Evolutionary conservation across 2,113 vertebrate genomes (phyloP), one percentile per base, ranked within the genome.

Genomic region (Podiceps cristatus): DNA sequence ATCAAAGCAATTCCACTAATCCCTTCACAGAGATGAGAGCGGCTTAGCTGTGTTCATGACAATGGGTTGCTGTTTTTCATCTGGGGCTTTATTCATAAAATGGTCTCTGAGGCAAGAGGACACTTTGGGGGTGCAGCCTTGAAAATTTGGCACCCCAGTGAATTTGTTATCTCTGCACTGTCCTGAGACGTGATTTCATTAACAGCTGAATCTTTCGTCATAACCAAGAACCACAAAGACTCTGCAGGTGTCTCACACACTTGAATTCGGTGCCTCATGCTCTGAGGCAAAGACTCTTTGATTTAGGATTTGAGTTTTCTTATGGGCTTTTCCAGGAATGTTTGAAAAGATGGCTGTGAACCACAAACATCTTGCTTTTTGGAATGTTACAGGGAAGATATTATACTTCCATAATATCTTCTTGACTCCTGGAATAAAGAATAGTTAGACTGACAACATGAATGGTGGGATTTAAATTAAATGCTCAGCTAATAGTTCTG

Each of bases 1-100:
- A 97, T 96, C 86, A 96, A 95, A 96, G 69, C 88, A 87, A 89
- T 96, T 84, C 83, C 76, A 56, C 68, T 94, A 96, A 97, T 94
- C 86, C 88, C 80, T 73, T 96, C 91, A 60, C 47, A 92, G 90
- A 80, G 35, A 92, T 76, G 90, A 90, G 95, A 86, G 69, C 0
- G 0, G 86, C 59, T 96, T 91, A 92, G 79, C 55, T 77, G 59
- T 88, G 64, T 31, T 92, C 60, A 68, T 31, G 17, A 95, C 68
- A 94, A 94, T 60, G 73, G 44, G 20, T 81, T 87, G 83, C 83
- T 91, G 58, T 56, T 95, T 87, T 81, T 74, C 83, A 82, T 1
- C 64, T 42, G 27, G 11, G 25, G 13, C 13, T 71, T 91, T 91
- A 50, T 78, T 89, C 8, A 49, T 52, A 68, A 94, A 86, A 86